Base-by-base conservation (phyloP, 2,797 vertebrate species). In the Vireo griseus region DNA sequence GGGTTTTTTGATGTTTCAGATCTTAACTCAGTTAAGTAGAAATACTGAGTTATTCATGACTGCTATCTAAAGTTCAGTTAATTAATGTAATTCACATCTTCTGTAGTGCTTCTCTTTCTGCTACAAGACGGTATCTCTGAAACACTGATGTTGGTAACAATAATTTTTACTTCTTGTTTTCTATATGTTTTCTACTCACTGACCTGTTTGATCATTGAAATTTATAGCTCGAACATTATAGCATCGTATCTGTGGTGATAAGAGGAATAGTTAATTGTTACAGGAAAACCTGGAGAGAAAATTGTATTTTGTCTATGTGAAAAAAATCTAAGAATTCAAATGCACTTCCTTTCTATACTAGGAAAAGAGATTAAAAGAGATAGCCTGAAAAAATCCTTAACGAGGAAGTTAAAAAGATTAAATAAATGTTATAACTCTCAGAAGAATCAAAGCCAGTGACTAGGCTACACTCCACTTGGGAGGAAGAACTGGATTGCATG, bases 201-300 rank as follows among this genome's bases (percentile, higher is more conserved):
- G 25, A 63, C 44, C 28, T 67, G 3, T 25, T 25, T 65, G 21
- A 29, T 33, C 28, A 24, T 71, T 81, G 75, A 68, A 68, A 62
- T 66, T 58, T 52, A 5, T 44, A 29, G 16, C 6, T 80, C n/a
- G 17, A 71, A 44, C 3, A 28, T 44, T 15, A 35, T 10, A 26
- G 2, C n/a, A 18, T 87, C 2, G 0, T 44, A 59, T 25, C 26
- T 57, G 26, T 35, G 31, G 13, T 62, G 33, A 66, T 0, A 1
- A 35, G 4, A 57, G 10, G n/a, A 28, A 63, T 55, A 73, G 22
- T 33, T 52, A 91, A 71, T 40, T 58, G 16, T 20, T 63, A 47
- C 9, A 58, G 37, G 10, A 81, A 84, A 77, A 71, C 10, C 13
- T 55, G 25, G 19, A 33, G 24, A 77, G 40, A 37, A 81, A 35